A percentile compares a stretch with the other conserved stretches of the same genome.
These are phyloP conservation scores for Drosophila leontia DNA, from an alignment of 1,140 invertebrate genomes.

Conservation along the genomic window DNA sequence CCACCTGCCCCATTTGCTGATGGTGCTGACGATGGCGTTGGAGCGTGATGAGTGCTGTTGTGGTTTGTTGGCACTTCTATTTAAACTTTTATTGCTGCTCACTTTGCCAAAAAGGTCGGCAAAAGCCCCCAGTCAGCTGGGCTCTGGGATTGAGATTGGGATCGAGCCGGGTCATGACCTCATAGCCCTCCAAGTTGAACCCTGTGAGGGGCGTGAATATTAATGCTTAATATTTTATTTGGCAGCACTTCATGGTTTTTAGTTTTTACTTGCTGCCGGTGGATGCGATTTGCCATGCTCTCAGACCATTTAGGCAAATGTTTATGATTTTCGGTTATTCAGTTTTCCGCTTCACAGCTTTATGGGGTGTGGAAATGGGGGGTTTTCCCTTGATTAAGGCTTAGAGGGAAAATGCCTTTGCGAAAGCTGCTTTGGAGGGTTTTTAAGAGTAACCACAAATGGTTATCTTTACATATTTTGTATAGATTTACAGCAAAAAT, in stretches of 20 bases:
- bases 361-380: slow-evolving; percentile 38
- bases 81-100: slow-evolving; percentile 81
- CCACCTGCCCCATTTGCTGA: slow-evolving; percentile 53
- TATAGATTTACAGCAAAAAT: too few species aligned
- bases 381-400: slow-evolving; percentile 34
- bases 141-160: slow-evolving; percentile 5
- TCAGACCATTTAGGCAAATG: slow-evolving; percentile 47
- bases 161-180: slow-evolving; percentile 34
- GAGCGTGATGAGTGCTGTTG: slow-evolving; percentile 80
- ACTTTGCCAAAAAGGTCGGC: slow-evolving; percentile 70
- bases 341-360: slow-evolving; percentile 9
- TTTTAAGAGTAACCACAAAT: neutral
- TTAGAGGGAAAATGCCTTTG: neutral
- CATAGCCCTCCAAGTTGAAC: neutral
- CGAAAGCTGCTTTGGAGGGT: neutral
- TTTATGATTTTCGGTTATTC: slow-evolving; percentile 40
- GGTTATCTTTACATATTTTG: neutral
- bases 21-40: slow-evolving; percentile 62
- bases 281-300: slow-evolving; percentile 18
- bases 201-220: slow-evolving; percentile 59
- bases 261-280: slow-evolving; percentile 47
- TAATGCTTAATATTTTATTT: slow-evolving; percentile 70
- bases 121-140: slow-evolving; percentile 18
- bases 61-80: slow-evolving; percentile 82
- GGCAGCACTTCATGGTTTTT: slow-evolving; percentile 59